Evolutionary conservation across 2,888 invertebrate genomes (phyloP).

Genomic region (Gastracanthus pulcherrimus): DNA sequence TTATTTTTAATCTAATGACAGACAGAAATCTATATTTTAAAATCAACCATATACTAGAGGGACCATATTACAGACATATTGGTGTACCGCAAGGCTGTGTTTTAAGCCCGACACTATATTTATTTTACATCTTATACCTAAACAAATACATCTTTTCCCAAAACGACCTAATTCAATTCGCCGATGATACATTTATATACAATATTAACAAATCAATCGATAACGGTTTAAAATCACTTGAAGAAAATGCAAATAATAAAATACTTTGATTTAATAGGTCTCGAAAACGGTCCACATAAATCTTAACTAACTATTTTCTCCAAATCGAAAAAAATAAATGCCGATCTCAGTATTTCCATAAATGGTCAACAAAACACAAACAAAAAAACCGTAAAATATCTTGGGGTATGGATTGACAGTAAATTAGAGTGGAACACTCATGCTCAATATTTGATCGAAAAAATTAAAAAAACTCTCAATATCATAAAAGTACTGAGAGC

Average conservation of each 20-base stretch:
- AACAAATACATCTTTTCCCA: background rate
- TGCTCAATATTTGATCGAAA: background rate
- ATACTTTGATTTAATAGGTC: background rate
- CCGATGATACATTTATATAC: conserved; percentile 20
- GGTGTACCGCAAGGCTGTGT: conserved; percentile 29
- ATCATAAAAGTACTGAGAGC: conserved; percentile 5
- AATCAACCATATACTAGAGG: background rate
- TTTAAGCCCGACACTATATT: conserved; percentile 15
- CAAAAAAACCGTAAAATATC: background rate
- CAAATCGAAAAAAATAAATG: background rate
- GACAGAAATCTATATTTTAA: conserved; percentile 19
- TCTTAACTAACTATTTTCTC: conserved; percentile 8
- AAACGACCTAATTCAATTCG: conserved; percentile 20
- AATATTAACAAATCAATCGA: background rate
- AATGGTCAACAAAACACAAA: background rate
- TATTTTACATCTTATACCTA: background rate
- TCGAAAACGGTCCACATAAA: background rate
- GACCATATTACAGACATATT: background rate
- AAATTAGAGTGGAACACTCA: background rate
- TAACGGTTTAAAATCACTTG: background rate
- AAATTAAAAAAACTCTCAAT: background rate
- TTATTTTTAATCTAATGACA: conserved; percentile 20
- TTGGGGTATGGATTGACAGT: background rate
- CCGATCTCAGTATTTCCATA: background rate
- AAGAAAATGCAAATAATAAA: background rate